Base-by-base conservation (phyloP, 2,888 invertebrate species). In the Seladonia tumulorum region DNA sequence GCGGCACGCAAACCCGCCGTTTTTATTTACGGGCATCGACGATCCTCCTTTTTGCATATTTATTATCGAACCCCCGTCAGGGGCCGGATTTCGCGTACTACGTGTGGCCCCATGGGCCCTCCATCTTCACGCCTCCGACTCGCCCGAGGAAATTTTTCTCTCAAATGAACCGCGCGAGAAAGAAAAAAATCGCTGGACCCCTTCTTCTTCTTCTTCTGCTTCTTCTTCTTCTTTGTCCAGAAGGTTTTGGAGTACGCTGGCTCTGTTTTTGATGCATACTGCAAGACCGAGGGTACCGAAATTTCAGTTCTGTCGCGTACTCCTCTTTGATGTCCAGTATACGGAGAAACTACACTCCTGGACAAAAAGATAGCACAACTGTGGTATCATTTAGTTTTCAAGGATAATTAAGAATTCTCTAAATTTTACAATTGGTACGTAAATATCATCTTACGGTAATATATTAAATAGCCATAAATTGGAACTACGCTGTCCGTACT, bases 21-120 rank as follows among this genome's bases (percentile, higher is more conserved):
- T 90, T 91, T 91, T 91, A 91, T 91, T 91, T 90, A 91, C 87
- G 86, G 86, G 82, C 89, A 85, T 82, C 87, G 81, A 29, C 45
- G 83, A 83, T 91, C 81, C 79, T 91, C 89, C 87, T 90, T 91
- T 91, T 91, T 90, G 89, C 90, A 91, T 91, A 91, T 91, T 91
- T 91, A 91, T 91, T 90, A 87, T 90, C 88, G 84, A 78, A 84
- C 81, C 86, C 72, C 82, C 72, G 81, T 39, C 49, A 74, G 73
- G 66, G 83, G 66, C 84, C 81, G 82, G 84, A 80, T 90, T 88
- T 85, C 71, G 78, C 76, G 76, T 84, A 80, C 82, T 83, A 81
- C 35, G 35, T 82, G 87, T 53, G 87, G 81, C 71, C 22, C 77
- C 14, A 57, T 45, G 25, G 72, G n/a, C 70, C 60, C 80, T 63